Percentiles rank a stretch among this genome's conserved stretches.
These are phyloP conservation scores for Hirudo medicinalis DNA, from an alignment of 1,140 invertebrate genomes.

Conservation along the genomic window DNA sequence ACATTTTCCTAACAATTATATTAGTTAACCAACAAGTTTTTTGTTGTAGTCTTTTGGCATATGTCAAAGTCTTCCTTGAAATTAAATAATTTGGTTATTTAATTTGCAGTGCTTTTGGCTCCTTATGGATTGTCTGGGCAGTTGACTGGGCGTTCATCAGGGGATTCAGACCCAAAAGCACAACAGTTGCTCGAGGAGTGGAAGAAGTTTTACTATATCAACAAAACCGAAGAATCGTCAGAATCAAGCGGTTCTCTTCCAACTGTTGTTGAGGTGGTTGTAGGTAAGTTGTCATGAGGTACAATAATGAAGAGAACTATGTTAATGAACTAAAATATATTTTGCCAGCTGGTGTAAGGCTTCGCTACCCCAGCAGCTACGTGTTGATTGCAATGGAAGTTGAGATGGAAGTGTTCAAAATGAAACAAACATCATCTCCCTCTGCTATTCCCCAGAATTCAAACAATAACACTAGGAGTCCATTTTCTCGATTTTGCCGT, in stretches of 20 bases:
- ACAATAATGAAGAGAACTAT: neutral
- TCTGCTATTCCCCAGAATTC: slow-evolving; percentile 11
- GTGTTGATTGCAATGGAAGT: slow-evolving; percentile 67
- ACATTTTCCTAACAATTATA: too few species aligned
- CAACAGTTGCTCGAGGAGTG: slow-evolving; percentile 77
- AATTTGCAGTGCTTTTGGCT: slow-evolving; percentile 67
- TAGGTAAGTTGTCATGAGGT: slow-evolving; percentile 43
- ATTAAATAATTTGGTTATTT: neutral
- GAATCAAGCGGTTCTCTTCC: slow-evolving; percentile 37
- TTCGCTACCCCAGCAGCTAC: slow-evolving; percentile 86
- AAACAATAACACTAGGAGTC: slow-evolving; percentile 19
- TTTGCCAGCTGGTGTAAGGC: slow-evolving; percentile 63
- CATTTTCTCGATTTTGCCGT: slow-evolving; percentile 1
- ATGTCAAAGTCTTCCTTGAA: neutral
- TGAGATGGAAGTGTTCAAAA: neutral
- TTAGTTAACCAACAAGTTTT: too few species aligned
- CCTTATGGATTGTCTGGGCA: slow-evolving; percentile 82
- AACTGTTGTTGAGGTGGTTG: slow-evolving; percentile 55
- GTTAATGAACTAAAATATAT: neutral
- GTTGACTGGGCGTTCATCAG: slow-evolving; percentile 69
- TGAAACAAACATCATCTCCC: neutral
- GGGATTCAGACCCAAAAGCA: slow-evolving; percentile 56
- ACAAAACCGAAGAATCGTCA: neutral
- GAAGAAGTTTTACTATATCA: slow-evolving; percentile 55
- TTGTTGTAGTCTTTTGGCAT: neutral